These are phyloP conservation scores for Hypsibius dujardini DNA, from an alignment of 1,140 invertebrate species.

Conservation along the genomic window DNA sequence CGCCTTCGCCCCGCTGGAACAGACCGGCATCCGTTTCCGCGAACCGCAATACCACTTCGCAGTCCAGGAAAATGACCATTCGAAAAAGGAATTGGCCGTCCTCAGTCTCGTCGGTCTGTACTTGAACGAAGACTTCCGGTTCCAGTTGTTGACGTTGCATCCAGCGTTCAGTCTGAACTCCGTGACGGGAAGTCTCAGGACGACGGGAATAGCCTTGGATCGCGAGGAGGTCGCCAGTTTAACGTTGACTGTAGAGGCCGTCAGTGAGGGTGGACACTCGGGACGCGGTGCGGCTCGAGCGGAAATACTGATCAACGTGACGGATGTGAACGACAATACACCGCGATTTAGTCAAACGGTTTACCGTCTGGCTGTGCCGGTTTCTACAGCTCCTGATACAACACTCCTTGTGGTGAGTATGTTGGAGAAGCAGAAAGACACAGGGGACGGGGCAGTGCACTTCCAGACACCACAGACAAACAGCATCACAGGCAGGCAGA, in stretches of 20 bases:
- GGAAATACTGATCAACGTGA: slow-evolving; percentile 56
- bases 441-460: too few species aligned
- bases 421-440: too few species aligned
- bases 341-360: slow-evolving; percentile 41
- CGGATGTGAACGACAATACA: slow-evolving; percentile 75
- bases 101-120: neutral
- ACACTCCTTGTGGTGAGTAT: too few species aligned
- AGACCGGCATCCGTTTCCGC: neutral
- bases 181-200: slow-evolving; percentile 57
- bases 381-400: too few species aligned
- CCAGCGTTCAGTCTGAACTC: slow-evolving; percentile 52
- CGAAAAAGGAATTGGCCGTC: neutral
- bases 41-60: neutral
- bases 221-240: slow-evolving; percentile 70
- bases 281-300: slow-evolving; percentile 55
- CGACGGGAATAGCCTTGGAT: slow-evolving; percentile 63
- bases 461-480: too few species aligned
- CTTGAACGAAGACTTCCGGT: neutral
- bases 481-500: too few species aligned
- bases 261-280: slow-evolving; percentile 34
- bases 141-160: slow-evolving; percentile 41
- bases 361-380: slow-evolving; percentile 29
- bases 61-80: neutral
- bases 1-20: neutral
- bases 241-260: slow-evolving; percentile 60